Conservation (phyloP, 37 sponge, comb jelly and placozoan genomes). For the Beroe ovata region DNA sequence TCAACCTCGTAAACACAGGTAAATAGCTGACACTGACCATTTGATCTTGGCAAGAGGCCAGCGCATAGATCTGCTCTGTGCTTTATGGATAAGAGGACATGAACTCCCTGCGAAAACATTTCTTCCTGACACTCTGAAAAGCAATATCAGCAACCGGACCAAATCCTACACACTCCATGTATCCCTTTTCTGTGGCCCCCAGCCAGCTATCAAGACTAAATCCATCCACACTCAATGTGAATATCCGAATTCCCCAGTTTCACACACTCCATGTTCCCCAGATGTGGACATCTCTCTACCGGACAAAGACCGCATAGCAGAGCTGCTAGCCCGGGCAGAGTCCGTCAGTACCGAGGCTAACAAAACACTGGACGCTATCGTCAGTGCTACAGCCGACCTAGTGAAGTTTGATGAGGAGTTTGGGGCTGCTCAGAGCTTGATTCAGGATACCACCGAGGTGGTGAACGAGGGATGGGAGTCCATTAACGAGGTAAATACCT, state of each 20-base stretch:
- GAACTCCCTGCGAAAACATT: too few species aligned
- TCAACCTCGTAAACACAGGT: constrained; percentile 35
- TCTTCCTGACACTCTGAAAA: too few species aligned
- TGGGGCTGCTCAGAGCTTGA: constrained; percentile 2
- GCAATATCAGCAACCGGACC: too few species aligned
- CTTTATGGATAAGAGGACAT: too few species aligned
- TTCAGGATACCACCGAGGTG: constrained; percentile 2
- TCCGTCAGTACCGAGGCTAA: background rate
- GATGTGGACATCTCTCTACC: constrained; percentile 18
- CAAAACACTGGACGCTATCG: constrained; percentile 22
- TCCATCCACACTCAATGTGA: too few species aligned
- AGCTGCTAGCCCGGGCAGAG: background rate
- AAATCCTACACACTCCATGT: too few species aligned
- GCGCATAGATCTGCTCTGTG: too few species aligned
- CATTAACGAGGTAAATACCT: constrained; percentile 30
- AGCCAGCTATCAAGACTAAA: too few species aligned
- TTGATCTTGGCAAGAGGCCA: too few species aligned
- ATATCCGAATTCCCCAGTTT: too few species aligned
- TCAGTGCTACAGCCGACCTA: background rate
- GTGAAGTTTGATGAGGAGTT: constrained; percentile 2
- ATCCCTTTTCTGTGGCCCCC: too few species aligned
- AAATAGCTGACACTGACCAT: too few species aligned
- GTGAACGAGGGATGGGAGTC: constrained; percentile 40
- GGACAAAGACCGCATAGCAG: constrained; percentile 35
- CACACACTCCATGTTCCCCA: background rate